phyloP scores from a whole-genome alignment of 1,140 invertebrate species.

The Laodelphax striatellus region DNA sequence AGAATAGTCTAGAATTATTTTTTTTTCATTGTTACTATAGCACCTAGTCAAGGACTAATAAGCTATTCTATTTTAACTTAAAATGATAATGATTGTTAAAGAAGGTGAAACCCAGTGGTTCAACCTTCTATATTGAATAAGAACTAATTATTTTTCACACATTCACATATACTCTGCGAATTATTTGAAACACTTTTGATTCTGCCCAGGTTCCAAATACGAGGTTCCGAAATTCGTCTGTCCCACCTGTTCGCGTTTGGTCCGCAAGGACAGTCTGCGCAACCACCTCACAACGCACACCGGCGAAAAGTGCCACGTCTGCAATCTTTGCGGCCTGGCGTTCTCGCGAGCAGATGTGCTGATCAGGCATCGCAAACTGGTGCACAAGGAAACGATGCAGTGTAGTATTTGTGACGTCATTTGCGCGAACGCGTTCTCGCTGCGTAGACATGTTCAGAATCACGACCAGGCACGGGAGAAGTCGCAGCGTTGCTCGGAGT shows the following conservation, averaged over 20 bases:
- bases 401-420: background rate
- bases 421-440: background rate
- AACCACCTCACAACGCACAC: conserved; percentile 61
- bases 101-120: too few species aligned
- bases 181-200: background rate
- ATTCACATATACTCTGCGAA: too few species aligned
- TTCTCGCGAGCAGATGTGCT: conserved; percentile 54
- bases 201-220: conserved; percentile 11
- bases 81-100: too few species aligned
- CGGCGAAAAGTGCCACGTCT: conserved; percentile 62
- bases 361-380: background rate
- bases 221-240: conserved; percentile 9
- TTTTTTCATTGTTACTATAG: too few species aligned
- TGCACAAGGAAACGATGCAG: background rate
- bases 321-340: conserved; percentile 41
- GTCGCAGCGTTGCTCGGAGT: conserved; percentile 1
- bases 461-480: background rate
- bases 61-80: too few species aligned
- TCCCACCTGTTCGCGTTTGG: conserved; percentile 29
- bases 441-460: background rate
- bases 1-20: too few species aligned
- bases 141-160: too few species aligned
- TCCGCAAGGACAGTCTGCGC: conserved; percentile 52
- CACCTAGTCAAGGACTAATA: too few species aligned
- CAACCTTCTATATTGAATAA: too few species aligned